A percentile compares a stretch with the other conserved stretches of the same genome.
These are phyloP conservation scores for Fragum whitleyi DNA, from an alignment of 2,888 invertebrate genomes.

Conservation along the genomic window DNA sequence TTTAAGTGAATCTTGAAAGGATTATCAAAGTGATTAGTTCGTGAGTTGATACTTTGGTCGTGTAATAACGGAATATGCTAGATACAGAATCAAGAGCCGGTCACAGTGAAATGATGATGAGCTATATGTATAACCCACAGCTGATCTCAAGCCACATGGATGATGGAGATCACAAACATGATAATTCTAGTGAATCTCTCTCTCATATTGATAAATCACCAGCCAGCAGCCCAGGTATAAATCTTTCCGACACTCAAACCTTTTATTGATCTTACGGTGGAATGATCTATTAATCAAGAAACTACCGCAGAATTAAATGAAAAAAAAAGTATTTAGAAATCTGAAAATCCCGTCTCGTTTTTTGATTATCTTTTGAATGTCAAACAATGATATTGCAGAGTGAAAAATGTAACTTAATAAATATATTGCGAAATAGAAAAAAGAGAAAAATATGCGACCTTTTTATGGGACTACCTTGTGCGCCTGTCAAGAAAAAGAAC, in stretches of 20 bases:
- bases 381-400: no score
- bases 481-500: no score
- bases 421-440: no score
- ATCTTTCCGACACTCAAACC: no score
- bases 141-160: conserved; percentile 42
- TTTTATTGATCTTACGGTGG: no score
- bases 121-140: conserved; percentile 62
- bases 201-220: conserved; percentile 58
- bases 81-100: conserved; percentile 58
- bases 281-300: background rate
- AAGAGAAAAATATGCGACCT: no score
- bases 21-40: background rate
- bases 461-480: no score
- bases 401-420: no score
- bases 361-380: no score
- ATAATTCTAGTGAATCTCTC: conserved; percentile 49
- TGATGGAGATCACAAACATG: conserved; percentile 50
- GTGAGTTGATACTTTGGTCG: background rate
- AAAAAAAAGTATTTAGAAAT: no score
- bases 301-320: no score
- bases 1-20: background rate
- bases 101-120: conserved; percentile 54
- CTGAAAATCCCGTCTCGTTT: no score
- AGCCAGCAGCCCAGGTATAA: conserved; percentile 61
- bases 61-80: conserved; percentile 46